Evolutionary conservation across 2,113 vertebrate genomes (phyloP), one percentile per base, ranked within the genome.

Genomic region (Hucho hucho): DNA sequence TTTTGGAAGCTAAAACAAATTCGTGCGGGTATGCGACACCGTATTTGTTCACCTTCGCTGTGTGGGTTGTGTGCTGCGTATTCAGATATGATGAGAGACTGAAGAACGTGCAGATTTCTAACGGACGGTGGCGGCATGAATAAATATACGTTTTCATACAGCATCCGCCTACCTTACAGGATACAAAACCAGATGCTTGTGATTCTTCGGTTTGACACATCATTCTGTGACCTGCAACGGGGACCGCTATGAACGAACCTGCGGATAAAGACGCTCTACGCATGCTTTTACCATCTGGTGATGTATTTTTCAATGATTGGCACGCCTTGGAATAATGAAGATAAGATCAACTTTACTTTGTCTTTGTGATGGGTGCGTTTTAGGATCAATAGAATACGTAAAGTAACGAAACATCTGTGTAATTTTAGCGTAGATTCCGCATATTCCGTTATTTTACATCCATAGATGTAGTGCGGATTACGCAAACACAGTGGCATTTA

Each of bases 281-380:
- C 79, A 18, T 68, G 13, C 37, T 32, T 53, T 46, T 3, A 79
- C 81, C 79, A 70, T n/a, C 59, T 80, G 73, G 74, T 76, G 43
- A 22, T 1, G 84, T 76, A 82, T 86, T 87, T 66, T 76, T 86
- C 74, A 81, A n/a, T 75, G 26, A 65, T 76, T 13, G 37, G 9
- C 37, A 43, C 74, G 67, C 68, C 74, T 67, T 29, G 81, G 67
- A 75, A 84, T 73, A 56, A 85, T 80, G 85, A 87, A 79, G 64
- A 77, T 81, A 49, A 79, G 79, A 29, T 61, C 84, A 92, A 92
- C 86, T 91, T 92, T 87, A 53, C 49, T 59, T 25, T 78, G 46
- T 32, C 68, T 71, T 24, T 69, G 32, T 72, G 53, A 20, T 37
- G 49, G 73, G 22, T 6, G 32, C 59, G 12, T 28, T 49, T 46